Conservation (phyloP, 92 coral and sea anemone genomes). For the Epizoanthus fatuus region DNA sequence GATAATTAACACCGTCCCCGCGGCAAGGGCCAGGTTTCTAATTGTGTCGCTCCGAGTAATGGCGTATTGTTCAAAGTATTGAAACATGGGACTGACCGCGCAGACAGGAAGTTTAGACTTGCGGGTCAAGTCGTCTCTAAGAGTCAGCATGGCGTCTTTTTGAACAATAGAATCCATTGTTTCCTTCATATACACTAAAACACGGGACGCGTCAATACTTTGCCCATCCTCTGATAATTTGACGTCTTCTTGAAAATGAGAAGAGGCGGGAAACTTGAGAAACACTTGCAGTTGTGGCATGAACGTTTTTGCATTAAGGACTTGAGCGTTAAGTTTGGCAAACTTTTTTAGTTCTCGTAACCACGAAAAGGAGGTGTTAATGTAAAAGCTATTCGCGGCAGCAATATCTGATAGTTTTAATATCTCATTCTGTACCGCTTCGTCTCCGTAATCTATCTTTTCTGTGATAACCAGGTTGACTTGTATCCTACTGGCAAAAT, state of each 20-base stretch:
- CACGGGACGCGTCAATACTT: conserved; percentile 77
- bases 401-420: conserved; percentile 68
- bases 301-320: conserved; percentile 45
- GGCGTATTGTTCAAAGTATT: conserved; percentile 85
- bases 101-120: conserved; percentile 74
- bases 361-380: conserved; percentile 78
- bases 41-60: conserved; percentile 71
- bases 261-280: conserved; percentile 45
- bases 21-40: conserved; percentile 81
- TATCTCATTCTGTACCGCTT: conserved; percentile 56
- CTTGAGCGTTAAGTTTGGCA: conserved; percentile 13
- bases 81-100: conserved; percentile 67
- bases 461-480: conserved; percentile 72
- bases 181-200: conserved; percentile 76
- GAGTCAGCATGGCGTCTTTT: conserved; percentile 75
- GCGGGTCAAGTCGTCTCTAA: conserved; percentile 65
- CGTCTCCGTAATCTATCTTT: conserved; percentile 52
- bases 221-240: conserved; percentile 63
- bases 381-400: conserved; percentile 62
- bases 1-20: conserved; percentile 70
- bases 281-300: conserved; percentile 54
- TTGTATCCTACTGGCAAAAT: conserved; percentile 63
- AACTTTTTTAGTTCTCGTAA: conserved; percentile 45
- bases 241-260: conserved; percentile 73
- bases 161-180: conserved; percentile 59